Evolutionary conservation across 2,888 invertebrate species (phyloP).

Genomic region (Euplexia lucipara): DNA sequence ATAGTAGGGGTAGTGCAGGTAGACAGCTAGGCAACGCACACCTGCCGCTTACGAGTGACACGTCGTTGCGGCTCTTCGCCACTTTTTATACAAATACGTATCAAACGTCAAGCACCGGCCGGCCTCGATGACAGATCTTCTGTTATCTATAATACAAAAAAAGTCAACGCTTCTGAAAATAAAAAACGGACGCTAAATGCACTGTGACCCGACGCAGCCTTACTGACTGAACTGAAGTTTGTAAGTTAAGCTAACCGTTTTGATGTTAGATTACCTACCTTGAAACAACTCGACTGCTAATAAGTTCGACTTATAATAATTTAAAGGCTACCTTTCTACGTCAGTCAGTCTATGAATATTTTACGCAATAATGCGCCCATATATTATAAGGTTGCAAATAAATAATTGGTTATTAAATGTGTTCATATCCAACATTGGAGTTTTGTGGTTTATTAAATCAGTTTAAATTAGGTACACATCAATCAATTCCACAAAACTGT

Average conservation of each 20-base stretch:
- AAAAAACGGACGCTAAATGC: slow-evolving; percentile 5
- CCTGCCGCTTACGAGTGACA: slow-evolving; percentile 71
- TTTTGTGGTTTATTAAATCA: slow-evolving; percentile 22
- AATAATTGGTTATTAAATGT: slow-evolving; percentile 10
- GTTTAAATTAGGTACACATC: neutral
- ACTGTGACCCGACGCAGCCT: slow-evolving; percentile 38
- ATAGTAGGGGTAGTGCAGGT: slow-evolving; percentile 16
- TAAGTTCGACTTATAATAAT: slow-evolving; percentile 13
- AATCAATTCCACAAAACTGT: slow-evolving; percentile 3
- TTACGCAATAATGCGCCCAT: slow-evolving; percentile 45
- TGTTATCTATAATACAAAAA: slow-evolving; percentile 63
- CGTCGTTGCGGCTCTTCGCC: slow-evolving; percentile 54
- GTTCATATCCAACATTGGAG: slow-evolving; percentile 8
- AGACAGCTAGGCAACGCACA: slow-evolving; percentile 60
- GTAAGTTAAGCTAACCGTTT: slow-evolving; percentile 26
- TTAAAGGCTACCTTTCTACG: slow-evolving; percentile 43
- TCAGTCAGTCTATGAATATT: slow-evolving; percentile 32
- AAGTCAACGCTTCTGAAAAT: slow-evolving; percentile 13
- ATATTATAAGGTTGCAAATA: slow-evolving; percentile 50
- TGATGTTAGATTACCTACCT: slow-evolving; percentile 36
- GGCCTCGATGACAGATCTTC: slow-evolving; percentile 60
- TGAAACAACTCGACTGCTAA: slow-evolving; percentile 42
- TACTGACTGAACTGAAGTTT: slow-evolving; percentile 44
- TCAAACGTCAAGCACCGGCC: slow-evolving; percentile 55
- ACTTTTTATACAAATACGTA: slow-evolving; percentile 78